A percentile compares a stretch with the other conserved stretches of the same genome.
phyloP scores from a whole-genome alignment of 2,113 vertebrate species.

The Apteryx owenii region DNA sequence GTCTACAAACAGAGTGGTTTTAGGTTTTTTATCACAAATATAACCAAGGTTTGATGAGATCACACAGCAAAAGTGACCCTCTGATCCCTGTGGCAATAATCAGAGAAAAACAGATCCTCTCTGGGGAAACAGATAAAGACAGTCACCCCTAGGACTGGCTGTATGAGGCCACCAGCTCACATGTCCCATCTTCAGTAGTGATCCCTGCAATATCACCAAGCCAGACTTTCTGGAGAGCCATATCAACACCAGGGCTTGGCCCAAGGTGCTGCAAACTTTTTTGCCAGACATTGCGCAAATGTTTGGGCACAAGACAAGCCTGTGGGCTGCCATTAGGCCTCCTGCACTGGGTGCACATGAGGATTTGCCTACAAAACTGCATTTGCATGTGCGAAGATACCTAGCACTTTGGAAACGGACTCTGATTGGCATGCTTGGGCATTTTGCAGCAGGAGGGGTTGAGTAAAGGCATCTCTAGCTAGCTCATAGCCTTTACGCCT shows the following conservation, averaged over 20 bases:
- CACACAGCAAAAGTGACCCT: not conserved
- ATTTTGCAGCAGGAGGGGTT: not conserved
- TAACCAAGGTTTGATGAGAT: not conserved
- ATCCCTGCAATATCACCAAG: fast-evolving
- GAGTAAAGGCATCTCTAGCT: not conserved
- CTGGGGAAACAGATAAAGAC: not conserved
- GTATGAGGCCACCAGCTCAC: not conserved
- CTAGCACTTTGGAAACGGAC: not conserved
- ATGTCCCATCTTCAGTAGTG: not conserved
- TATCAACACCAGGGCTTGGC: not conserved
- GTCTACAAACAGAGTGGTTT: not conserved
- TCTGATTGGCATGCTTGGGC: not conserved
- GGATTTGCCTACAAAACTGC: not conserved
- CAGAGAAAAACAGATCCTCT: not conserved
- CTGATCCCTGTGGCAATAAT: not conserved
- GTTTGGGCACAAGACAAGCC: not conserved
- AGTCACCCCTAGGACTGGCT: not conserved
- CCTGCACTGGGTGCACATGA: not conserved
- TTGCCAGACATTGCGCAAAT: not conserved
- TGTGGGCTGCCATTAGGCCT: not conserved
- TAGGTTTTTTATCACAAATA: not conserved
- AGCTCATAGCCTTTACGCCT: not conserved
- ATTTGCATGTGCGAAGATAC: not conserved
- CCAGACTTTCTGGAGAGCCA: not conserved
- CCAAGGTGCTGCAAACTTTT: not conserved